Percentiles rank a stretch among this genome's conserved stretches.
Evolutionary conservation across 2,888 invertebrate genomes (phyloP).

Genomic region (Salticus scenicus): DNA sequence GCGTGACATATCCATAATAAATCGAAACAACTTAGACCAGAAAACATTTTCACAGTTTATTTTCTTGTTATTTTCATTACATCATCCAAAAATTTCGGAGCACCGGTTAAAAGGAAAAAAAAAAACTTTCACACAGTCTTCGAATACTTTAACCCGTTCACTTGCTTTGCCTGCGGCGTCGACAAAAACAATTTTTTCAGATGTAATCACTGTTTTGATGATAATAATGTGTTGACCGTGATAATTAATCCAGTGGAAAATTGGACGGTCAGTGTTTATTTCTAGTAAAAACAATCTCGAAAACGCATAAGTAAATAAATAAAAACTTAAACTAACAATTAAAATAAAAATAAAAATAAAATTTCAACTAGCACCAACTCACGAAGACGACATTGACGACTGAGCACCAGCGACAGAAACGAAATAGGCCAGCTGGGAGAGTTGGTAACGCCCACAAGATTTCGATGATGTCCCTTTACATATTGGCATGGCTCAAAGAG

Average conservation of each 20-base stretch:
- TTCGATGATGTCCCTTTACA: slow-evolving; percentile 19
- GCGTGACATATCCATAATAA: neutral
- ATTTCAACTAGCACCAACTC: neutral
- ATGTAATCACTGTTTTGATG: no score
- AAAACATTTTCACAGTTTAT: no score
- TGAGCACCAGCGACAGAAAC: neutral
- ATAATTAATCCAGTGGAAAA: no score
- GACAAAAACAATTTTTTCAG: neutral
- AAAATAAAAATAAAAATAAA: neutral
- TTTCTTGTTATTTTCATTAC: no score
- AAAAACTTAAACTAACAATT: neutral
- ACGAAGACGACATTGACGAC: no score
- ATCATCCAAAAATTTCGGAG: no score
- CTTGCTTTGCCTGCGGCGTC: slow-evolving; percentile 6
- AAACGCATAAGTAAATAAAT: neutral
- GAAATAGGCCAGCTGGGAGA: slow-evolving; percentile 27
- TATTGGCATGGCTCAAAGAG: slow-evolving; percentile 3
- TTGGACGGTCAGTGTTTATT: no score
- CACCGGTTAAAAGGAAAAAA: no score
- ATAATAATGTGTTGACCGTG: no score
- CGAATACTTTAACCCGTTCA: slow-evolving; percentile 30
- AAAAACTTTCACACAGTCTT: no score
- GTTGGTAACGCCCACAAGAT: slow-evolving; percentile 51
- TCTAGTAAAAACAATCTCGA: neutral
- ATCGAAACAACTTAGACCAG: no score